A percentile compares a stretch with the other conserved stretches of the same genome.
phyloP scores from a whole-genome alignment of 2,113 vertebrate genomes.

The Chionodraco myersi region DNA sequence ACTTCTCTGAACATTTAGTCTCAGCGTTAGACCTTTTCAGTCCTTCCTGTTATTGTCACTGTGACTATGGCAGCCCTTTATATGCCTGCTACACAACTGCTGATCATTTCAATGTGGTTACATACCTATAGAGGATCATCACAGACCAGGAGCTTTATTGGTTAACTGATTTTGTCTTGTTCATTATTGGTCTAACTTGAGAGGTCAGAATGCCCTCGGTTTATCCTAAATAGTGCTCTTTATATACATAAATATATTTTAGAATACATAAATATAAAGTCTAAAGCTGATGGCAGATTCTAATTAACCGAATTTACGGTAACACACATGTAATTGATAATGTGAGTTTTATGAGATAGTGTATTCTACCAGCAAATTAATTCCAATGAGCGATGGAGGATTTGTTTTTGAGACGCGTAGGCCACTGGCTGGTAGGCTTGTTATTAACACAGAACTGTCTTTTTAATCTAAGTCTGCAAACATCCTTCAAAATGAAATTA shows the following conservation, averaged over 20 bases:
- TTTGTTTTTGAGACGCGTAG: neutral
- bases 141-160: too few species aligned
- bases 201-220: too few species aligned
- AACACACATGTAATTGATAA: neutral
- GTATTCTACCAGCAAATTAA: constrained; percentile 10
- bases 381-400: neutral
- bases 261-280: neutral
- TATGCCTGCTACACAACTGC: neutral
- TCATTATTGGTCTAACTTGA: too few species aligned
- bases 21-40: neutral
- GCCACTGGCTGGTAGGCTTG: neutral
- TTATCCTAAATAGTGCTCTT: too few species aligned
- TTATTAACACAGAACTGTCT: constrained; percentile 5
- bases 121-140: too few species aligned
- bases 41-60: constrained; percentile 11
- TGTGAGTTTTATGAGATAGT: neutral
- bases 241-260: neutral
- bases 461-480: constrained; percentile 18
- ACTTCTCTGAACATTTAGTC: neutral
- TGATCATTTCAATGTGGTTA: neutral
- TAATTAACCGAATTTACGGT: constrained; percentile 7
- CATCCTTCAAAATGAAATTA: constrained; percentile 40
- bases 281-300: neutral
- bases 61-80: too few species aligned
- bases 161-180: too few species aligned